These are phyloP conservation scores for Hedya salicella DNA, from an alignment of 2,888 invertebrate genomes.

Conservation along the genomic window DNA sequence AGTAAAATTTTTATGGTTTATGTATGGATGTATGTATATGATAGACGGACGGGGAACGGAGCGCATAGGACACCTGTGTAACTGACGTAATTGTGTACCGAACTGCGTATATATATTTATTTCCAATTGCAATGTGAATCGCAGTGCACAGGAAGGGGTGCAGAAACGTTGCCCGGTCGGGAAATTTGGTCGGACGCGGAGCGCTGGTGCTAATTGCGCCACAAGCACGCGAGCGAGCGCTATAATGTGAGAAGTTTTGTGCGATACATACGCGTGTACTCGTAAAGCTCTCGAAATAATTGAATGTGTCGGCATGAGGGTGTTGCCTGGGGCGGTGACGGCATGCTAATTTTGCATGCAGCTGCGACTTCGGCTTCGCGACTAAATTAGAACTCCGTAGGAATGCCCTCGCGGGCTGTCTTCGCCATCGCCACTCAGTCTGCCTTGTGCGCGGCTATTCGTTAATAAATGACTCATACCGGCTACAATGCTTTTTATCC, in stretches of 20 bases:
- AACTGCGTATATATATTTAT: not conserved
- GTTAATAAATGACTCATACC: not conserved
- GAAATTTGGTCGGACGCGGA: not conserved
- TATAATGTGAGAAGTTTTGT: conserved; percentile 55
- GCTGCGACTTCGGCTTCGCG: conserved; percentile 53
- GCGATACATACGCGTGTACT: conserved; percentile 58
- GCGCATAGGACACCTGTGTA: no score
- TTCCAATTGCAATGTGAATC: not conserved
- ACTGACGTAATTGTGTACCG: not conserved
- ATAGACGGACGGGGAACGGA: no score
- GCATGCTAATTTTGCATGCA: conserved; percentile 43
- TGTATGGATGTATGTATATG: no score
- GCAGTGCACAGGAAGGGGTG: not conserved
- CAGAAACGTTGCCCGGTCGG: not conserved
- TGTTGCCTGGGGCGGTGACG: conserved; percentile 29
- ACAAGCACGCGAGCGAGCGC: conserved; percentile 53
- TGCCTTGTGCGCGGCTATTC: conserved; percentile 47
- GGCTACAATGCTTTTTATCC: not conserved
- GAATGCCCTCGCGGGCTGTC: conserved; percentile 54
- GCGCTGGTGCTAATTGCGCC: conserved; percentile 53
- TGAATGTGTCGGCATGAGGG: conserved; percentile 54
- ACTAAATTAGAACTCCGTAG: conserved; percentile 63
- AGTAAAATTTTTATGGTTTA: no score
- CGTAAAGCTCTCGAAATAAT: conserved; percentile 66
- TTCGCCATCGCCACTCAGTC: conserved; percentile 64